Evolutionary conservation across 1,140 invertebrate species (phyloP), one percentile per base, ranked within the genome.

Genomic region (Drosophila kurseongensis): DNA sequence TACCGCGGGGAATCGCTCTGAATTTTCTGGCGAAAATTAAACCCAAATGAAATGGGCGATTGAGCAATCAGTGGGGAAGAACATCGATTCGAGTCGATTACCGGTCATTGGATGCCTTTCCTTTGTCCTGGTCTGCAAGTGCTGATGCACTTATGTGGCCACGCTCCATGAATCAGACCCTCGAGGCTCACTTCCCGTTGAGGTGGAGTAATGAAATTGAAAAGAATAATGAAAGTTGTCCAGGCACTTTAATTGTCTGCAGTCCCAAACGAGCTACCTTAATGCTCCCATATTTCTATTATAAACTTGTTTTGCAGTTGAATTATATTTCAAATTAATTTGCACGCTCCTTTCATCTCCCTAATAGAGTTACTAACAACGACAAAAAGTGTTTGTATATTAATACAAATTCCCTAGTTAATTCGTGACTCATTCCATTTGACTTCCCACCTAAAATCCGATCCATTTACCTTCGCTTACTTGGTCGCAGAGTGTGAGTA

Each of bases 261-360:
- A 12, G 40, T 45, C 29, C 41, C n/a, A n/a, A 29, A n/a, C 5
- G n/a, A 48, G 18, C 23, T 7, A 13, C 45, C 23, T 23, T 12
- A 23, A 14, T 18, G 35, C n/a, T 16, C 35, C 36, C 16, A 7
- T 5, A 7, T 40, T 16, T 14, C n/a, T 38, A 32, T 48, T 48
- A 41, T 35, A 60, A 35, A 50, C 36, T 67, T 75, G 51, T 75
- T 66, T 75, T 48, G 18, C 52, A 41, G 36, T 18, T 38, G 32
- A 45, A 54, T 66, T 75, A 75, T 27, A 55, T 66, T 75, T 58
- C 18, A 75, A 76, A 75, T 67, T 36, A 67, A 54, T 48, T 67
- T 54, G 29, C 48, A 66, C 16, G 54, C 61, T 65, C 16, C 51
- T 54, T 61, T 40, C 44, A 13, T 10, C 50, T 40, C 8, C n/a